phyloP scores from a whole-genome alignment of 2,113 vertebrate genomes.

The Hylia prasina region DNA sequence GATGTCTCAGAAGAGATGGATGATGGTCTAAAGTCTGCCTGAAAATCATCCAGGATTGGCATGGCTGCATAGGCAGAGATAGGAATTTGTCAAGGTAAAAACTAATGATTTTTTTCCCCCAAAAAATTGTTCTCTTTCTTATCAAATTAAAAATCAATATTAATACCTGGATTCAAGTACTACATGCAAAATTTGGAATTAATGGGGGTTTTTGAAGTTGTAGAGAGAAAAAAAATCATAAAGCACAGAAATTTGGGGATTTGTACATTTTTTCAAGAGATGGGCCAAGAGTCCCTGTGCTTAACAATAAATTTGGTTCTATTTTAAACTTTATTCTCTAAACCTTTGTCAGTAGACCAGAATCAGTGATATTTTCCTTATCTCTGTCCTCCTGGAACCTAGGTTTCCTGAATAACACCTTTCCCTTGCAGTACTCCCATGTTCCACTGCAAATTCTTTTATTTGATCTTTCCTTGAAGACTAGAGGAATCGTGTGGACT shows the following conservation, averaged over 20 bases:
- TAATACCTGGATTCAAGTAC: background rate
- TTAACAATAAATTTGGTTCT: background rate
- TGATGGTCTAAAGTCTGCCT: background rate
- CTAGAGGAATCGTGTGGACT: background rate
- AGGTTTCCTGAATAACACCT: rapidly evolving
- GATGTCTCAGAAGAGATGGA: background rate
- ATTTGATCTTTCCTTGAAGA: background rate
- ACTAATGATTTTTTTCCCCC: rapidly evolving
- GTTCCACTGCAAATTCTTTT: background rate
- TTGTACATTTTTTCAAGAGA: background rate
- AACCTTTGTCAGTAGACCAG: background rate
- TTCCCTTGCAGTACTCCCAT: background rate
- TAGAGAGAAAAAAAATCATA: background rate
- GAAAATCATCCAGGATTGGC: background rate
- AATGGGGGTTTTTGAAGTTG: background rate
- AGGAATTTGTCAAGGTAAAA: background rate
- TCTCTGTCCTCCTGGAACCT: background rate
- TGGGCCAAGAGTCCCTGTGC: background rate
- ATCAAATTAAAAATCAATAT: background rate
- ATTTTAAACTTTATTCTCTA: background rate
- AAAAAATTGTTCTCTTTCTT: background rate
- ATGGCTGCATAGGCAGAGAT: background rate
- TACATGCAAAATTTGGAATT: background rate
- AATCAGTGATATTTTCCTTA: background rate
- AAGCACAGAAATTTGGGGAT: background rate